These are phyloP conservation scores for Pagetopsis macropterus DNA, from an alignment of 2,797 vertebrate species.

Conservation along the genomic window DNA sequence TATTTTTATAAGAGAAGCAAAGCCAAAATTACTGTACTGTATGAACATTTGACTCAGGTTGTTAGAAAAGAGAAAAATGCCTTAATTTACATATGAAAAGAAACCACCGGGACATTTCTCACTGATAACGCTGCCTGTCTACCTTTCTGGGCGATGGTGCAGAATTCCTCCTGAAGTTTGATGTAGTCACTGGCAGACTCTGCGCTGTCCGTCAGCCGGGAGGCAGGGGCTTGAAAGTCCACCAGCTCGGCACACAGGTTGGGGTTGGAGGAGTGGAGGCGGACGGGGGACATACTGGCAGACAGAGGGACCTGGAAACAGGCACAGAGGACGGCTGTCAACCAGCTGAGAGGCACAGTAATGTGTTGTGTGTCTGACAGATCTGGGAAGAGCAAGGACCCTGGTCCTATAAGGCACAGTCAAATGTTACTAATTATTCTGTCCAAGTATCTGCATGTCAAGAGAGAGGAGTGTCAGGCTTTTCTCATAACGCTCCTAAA, in stretches of 20 bases:
- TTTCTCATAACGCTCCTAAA: neutral
- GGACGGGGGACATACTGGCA: constrained; percentile 92
- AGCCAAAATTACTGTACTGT: too few species aligned
- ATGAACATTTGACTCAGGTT: neutral
- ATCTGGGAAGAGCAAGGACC: constrained; percentile 1
- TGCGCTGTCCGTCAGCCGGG: constrained; percentile 87
- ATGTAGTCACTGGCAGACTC: constrained; percentile 93
- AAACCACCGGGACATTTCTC: neutral
- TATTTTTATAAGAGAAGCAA: too few species aligned
- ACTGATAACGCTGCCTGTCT: constrained; percentile 22
- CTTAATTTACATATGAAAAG: neutral
- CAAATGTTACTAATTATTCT: neutral
- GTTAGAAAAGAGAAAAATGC: neutral
- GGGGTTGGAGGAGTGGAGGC: constrained; percentile 97
- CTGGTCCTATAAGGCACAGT: neutral
- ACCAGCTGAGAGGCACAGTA: constrained; percentile 13
- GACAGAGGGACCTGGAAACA: constrained; percentile 91
- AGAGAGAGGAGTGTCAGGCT: neutral
- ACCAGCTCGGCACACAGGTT: constrained; percentile 95
- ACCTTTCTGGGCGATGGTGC: constrained; percentile 98
- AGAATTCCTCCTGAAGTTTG: constrained; percentile 98
- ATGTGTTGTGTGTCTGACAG: constrained; percentile 28
- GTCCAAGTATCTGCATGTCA: neutral
- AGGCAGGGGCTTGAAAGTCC: constrained; percentile 90
- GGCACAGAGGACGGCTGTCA: constrained; percentile 34